Evolutionary conservation across 2,797 vertebrate genomes (phyloP).

Genomic region (Zenarchopterus dispar): DNA sequence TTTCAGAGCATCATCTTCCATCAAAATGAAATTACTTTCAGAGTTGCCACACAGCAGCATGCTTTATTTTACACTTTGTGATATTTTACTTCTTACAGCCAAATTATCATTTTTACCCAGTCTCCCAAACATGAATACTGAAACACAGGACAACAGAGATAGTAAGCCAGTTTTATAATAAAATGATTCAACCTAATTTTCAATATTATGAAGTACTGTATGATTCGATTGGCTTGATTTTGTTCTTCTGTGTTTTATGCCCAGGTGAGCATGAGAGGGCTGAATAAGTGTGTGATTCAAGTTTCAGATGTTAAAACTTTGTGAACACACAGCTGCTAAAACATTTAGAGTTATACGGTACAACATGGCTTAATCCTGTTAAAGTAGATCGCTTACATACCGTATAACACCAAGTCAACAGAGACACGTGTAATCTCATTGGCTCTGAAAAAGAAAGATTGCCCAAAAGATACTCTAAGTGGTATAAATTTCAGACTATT

Average conservation of each 20-base stretch:
- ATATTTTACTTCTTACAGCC: no score
- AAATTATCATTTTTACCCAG: no score
- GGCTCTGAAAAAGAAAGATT: slow-evolving; percentile 73
- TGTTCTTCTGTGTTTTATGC: neutral
- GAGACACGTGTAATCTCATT: slow-evolving; percentile 77
- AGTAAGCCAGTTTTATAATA: no score
- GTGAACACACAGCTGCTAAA: slow-evolving; percentile 22
- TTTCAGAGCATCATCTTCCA: no score
- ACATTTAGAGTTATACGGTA: slow-evolving; percentile 36
- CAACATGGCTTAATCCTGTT: slow-evolving; percentile 76
- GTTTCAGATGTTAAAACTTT: slow-evolving; percentile 51
- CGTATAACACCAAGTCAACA: slow-evolving; percentile 72
- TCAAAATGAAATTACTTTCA: no score
- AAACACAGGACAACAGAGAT: no score
- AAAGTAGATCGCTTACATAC: slow-evolving; percentile 77
- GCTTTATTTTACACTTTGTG: no score
- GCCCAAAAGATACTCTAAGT: slow-evolving; percentile 74
- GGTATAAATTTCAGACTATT: slow-evolving; percentile 78
- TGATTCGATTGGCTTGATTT: no score
- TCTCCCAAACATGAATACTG: no score
- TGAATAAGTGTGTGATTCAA: slow-evolving; percentile 28
- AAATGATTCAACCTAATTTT: no score
- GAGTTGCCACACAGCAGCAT: no score
- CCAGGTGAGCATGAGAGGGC: slow-evolving; percentile 26
- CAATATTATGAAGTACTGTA: no score